Percentiles rank a stretch among this genome's conserved stretches.
Evolutionary conservation across 2,888 invertebrate genomes (phyloP).

Genomic region (Panzeria rudis): DNA sequence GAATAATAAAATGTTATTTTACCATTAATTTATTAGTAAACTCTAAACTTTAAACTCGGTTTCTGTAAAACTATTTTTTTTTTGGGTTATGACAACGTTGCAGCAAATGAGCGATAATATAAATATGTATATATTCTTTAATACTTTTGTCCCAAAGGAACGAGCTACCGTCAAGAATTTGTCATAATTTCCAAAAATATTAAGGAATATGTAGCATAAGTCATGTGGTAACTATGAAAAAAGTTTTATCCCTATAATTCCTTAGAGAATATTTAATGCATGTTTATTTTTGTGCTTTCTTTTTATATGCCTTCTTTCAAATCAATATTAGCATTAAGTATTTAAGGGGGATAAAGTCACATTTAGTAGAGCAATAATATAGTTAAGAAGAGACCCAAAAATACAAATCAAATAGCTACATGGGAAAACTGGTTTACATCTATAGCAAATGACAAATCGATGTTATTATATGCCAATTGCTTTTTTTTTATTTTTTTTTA

Average conservation of each 20-base stretch:
- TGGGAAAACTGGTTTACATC: slow-evolving; percentile 33
- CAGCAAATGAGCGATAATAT: too few relatives aligned
- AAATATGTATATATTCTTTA: too few relatives aligned
- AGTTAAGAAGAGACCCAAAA: slow-evolving; percentile 11
- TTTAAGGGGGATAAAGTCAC: neutral
- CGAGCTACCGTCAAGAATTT: slow-evolving; percentile 13
- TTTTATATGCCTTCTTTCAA: slow-evolving; percentile 1
- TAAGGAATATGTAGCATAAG: slow-evolving; percentile 19
- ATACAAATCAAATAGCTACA: neutral
- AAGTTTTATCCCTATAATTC: slow-evolving; percentile 18
- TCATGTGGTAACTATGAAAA: slow-evolving; percentile 4
- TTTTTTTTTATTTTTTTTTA: slow-evolving; percentile 1
- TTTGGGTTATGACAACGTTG: too few relatives aligned
- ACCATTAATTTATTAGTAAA: too few relatives aligned
- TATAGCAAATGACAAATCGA: slow-evolving; percentile 43
- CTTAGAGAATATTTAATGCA: slow-evolving; percentile 1
- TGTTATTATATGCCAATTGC: slow-evolving; percentile 47
- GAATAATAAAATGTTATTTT: too few relatives aligned
- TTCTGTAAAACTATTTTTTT: too few relatives aligned
- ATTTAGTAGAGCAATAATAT: neutral
- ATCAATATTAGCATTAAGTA: slow-evolving; percentile 20
- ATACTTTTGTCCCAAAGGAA: neutral
- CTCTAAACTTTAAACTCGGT: too few relatives aligned
- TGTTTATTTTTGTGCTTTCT: neutral
- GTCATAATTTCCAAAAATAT: slow-evolving; percentile 27